Evolutionary conservation across 37 sponge, comb jelly and placozoan genomes (phyloP).

Genomic region (Hormiphora californensis): DNA sequence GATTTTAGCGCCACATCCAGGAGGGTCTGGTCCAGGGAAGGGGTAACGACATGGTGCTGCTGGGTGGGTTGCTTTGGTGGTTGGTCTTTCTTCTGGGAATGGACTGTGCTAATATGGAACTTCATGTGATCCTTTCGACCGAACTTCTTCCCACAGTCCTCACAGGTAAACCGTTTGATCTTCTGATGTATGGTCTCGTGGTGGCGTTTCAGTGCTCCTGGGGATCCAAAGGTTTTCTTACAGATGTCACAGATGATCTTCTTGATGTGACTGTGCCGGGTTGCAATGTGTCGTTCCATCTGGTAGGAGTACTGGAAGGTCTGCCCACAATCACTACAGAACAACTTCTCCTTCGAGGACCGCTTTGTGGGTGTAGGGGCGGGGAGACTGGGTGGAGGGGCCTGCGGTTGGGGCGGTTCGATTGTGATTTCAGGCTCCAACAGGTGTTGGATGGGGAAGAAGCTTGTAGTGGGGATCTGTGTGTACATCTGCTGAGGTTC

Average conservation of each 20-base stretch:
- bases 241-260: conserved; percentile 55
- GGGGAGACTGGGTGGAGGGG: background rate
- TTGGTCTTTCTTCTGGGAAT: conserved; percentile 43
- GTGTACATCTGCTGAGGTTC: background rate
- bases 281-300: conserved; percentile 53
- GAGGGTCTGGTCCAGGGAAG: background rate
- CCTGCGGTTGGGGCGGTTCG: too few relatives aligned
- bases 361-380: background rate
- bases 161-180: conserved; percentile 49
- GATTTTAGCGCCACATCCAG: conserved; percentile 15
- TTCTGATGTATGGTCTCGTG: conserved; percentile 52
- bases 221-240: conserved; percentile 46
- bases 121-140: conserved; percentile 52
- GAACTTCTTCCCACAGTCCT: conserved; percentile 51
- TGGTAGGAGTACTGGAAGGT: conserved; percentile 54
- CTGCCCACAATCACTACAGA: conserved; percentile 45
- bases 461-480: conserved; percentile 18
- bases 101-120: conserved; percentile 44
- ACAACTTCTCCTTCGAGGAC: conserved; percentile 47
- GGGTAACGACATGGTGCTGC: too few relatives aligned
- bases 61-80: too few relatives aligned
- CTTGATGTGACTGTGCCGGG: conserved; percentile 53
- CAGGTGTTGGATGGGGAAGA: conserved; percentile 26
- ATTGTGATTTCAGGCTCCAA: too few relatives aligned
- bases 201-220: conserved; percentile 39